Evolutionary conservation across 2,113 vertebrate species (phyloP).

Genomic region (Sapajus apella): DNA sequence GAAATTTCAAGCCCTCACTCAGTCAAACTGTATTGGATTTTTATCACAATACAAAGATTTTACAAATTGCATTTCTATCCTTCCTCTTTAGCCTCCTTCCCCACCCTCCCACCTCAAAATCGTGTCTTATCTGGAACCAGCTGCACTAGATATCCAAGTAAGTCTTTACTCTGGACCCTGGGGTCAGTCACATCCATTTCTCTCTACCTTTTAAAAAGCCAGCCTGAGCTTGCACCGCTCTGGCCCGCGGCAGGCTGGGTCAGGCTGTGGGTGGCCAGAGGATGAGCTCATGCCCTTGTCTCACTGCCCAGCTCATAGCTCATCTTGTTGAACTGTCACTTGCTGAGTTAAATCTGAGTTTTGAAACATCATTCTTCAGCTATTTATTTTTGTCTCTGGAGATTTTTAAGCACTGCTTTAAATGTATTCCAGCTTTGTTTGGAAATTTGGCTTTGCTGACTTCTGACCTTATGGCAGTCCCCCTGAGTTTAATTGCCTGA

Average conservation of each 20-base stretch:
- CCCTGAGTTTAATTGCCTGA: constrained; percentile 44
- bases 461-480: constrained; percentile 29
- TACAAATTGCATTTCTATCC: constrained; percentile 66
- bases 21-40: constrained; percentile 39
- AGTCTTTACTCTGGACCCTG: constrained; percentile 19
- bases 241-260: constrained; percentile 1
- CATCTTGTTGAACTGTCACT: constrained; percentile 50
- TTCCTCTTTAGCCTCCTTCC: not conserved
- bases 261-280: constrained; percentile 43
- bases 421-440: constrained; percentile 65
- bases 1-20: constrained; percentile 66
- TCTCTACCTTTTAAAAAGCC: constrained; percentile 44
- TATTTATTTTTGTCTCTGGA: constrained; percentile 64
- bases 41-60: constrained; percentile 71
- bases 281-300: constrained; percentile 63
- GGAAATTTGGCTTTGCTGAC: constrained; percentile 38
- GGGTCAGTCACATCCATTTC: constrained; percentile 61
- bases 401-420: constrained; percentile 50
- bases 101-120: not conserved
- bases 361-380: constrained; percentile 70
- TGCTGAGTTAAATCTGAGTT: constrained; percentile 72
- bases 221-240: constrained; percentile 13
- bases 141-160: not conserved
- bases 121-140: not conserved
- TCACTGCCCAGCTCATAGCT: constrained; percentile 48